Evolutionary conservation across 2,797 vertebrate species (phyloP).

Genomic region (Varecia variegata): DNA sequence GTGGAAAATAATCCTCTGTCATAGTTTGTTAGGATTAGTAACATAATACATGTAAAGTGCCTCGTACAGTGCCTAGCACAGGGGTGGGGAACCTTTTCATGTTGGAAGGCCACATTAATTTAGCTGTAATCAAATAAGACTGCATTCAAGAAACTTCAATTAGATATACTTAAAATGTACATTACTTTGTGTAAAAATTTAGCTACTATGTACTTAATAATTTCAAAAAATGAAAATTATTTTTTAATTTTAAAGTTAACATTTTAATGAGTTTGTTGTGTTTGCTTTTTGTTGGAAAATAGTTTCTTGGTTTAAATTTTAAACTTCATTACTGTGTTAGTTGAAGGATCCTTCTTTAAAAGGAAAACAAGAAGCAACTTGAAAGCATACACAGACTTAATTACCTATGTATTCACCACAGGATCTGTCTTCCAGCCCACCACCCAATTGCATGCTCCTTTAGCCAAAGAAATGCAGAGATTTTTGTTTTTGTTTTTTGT

Average conservation of each 20-base stretch:
- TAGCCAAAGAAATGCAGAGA: background rate
- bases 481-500: background rate
- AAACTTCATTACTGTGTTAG: constrained; percentile 2
- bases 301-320: constrained; percentile 1
- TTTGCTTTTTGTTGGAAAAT: background rate
- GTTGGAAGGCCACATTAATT: too few relatives aligned
- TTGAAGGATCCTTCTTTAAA: background rate
- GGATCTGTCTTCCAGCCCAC: background rate
- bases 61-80: background rate
- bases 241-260: too few relatives aligned
- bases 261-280: too few relatives aligned
- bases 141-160: too few relatives aligned
- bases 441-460: background rate
- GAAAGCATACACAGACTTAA: background rate
- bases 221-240: too few relatives aligned
- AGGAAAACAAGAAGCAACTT: background rate
- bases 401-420: background rate
- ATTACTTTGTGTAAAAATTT: too few relatives aligned
- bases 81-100: too few relatives aligned
- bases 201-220: too few relatives aligned
- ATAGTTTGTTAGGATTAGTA: background rate
- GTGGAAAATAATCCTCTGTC: background rate
- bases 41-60: background rate
- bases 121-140: too few relatives aligned
- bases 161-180: too few relatives aligned